Conservation (phyloP, 1,140 invertebrate species). For the Aphelenchoides avenae region DNA sequence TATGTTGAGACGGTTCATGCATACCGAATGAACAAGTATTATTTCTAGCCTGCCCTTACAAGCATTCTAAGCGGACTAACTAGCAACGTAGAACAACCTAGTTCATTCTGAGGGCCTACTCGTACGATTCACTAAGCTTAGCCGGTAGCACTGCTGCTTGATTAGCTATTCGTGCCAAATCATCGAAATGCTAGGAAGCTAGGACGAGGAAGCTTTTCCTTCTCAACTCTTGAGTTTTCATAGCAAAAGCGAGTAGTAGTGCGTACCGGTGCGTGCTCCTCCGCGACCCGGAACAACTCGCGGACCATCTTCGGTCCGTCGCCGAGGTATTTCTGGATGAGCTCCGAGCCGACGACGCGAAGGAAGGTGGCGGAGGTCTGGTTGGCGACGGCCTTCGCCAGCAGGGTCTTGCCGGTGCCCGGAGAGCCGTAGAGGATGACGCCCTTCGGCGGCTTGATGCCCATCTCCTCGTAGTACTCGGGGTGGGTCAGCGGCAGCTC, state of each 20-base stretch:
- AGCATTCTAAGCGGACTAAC: too few species aligned
- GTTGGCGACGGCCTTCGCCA: slow-evolving; percentile 98
- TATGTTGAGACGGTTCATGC: too few species aligned
- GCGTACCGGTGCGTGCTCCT: slow-evolving; percentile 84
- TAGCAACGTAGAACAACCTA: too few species aligned
- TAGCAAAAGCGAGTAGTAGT: slow-evolving; percentile 1
- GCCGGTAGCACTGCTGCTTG: too few species aligned
- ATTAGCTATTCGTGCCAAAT: too few species aligned
- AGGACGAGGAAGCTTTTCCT: too few species aligned
- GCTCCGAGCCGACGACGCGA: slow-evolving; percentile 93
- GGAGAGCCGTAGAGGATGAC: slow-evolving; percentile 97
- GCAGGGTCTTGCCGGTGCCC: slow-evolving; percentile 94
- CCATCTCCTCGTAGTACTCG: slow-evolving; percentile 99
- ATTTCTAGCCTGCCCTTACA: too few species aligned
- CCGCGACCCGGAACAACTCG: slow-evolving; percentile 93
- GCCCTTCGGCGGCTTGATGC: slow-evolving; percentile 97
- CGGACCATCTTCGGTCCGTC: slow-evolving; percentile 97
- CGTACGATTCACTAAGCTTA: too few species aligned
- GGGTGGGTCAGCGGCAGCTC: slow-evolving; percentile 97
- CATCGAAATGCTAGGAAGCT: too few species aligned
- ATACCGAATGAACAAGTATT: too few species aligned
- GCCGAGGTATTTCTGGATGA: slow-evolving; percentile 98
- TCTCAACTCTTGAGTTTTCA: slow-evolving; percentile 16
- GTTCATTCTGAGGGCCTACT: too few species aligned
- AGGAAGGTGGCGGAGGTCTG: slow-evolving; percentile 99